Evolutionary conservation across 2,888 invertebrate genomes (phyloP).

Genomic region (Acanthacorydalis orientalis): DNA sequence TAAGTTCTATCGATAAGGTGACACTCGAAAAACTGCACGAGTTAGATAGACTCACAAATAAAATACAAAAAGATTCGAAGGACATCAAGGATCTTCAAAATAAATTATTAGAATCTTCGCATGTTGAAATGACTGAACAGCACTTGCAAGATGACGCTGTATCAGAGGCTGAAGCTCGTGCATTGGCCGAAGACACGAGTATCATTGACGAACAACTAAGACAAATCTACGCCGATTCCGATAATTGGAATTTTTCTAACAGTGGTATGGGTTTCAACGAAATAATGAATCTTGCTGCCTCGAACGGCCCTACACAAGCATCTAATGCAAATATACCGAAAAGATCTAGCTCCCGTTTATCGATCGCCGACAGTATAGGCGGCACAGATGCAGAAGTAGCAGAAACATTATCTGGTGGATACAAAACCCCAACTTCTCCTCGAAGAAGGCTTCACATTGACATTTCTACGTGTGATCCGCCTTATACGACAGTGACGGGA

Average conservation of each 20-base stretch:
- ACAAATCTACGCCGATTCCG: slow-evolving; percentile 44
- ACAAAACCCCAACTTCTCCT: slow-evolving; percentile 34
- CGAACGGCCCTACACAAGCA: slow-evolving; percentile 28
- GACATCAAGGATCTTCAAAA: slow-evolving; percentile 59
- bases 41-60: slow-evolving; percentile 57
- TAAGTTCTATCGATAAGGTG: slow-evolving; percentile 61
- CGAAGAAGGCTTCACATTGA: slow-evolving; percentile 38
- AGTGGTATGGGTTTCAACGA: slow-evolving; percentile 45
- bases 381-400: slow-evolving; percentile 45
- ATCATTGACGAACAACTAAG: slow-evolving; percentile 53
- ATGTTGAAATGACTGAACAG: slow-evolving; percentile 21
- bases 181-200: slow-evolving; percentile 42
- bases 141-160: slow-evolving; percentile 30
- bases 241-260: slow-evolving; percentile 52
- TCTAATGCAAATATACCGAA: slow-evolving; percentile 24
- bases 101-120: slow-evolving; percentile 49
- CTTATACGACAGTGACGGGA: slow-evolving; percentile 46
- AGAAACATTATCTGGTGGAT: slow-evolving; percentile 36
- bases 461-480: slow-evolving; percentile 36
- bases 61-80: slow-evolving; percentile 62
- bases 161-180: slow-evolving; percentile 33
- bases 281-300: slow-evolving; percentile 32
- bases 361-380: slow-evolving; percentile 40
- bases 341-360: slow-evolving; percentile 43
- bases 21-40: slow-evolving; percentile 64